These are phyloP conservation scores for Podocnemis expansa DNA, from an alignment of 2,113 vertebrate genomes.

Conservation along the genomic window DNA sequence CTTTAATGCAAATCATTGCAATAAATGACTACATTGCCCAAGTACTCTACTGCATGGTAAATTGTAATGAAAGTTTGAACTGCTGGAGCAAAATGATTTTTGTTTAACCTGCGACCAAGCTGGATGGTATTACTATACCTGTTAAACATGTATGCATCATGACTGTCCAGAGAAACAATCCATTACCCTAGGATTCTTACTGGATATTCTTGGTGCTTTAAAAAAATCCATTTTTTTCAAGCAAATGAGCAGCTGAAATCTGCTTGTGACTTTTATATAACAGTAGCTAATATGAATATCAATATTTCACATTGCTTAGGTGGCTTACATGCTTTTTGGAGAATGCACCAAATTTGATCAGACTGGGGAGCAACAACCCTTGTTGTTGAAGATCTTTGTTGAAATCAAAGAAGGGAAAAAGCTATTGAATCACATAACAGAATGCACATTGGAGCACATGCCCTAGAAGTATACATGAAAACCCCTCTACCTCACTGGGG, in stretches of 20 bases:
- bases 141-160: constrained; percentile 40
- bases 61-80: constrained; percentile 60
- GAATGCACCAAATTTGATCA: background rate
- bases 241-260: background rate
- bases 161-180: constrained; percentile 27
- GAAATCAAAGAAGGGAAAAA: background rate
- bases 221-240: background rate
- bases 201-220: background rate
- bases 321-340: background rate
- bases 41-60: constrained; percentile 60
- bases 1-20: constrained; percentile 68
- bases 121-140: constrained; percentile 34
- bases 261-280: background rate
- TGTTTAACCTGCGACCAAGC: constrained; percentile 47
- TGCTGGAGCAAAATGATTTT: constrained; percentile 59
- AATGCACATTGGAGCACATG: rapidly evolving
- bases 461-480: background rate
- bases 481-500: background rate
- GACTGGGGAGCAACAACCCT: rapidly evolving
- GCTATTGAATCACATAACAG: background rate
- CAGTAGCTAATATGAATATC: background rate
- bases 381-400: background rate
- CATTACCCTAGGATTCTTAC: background rate
- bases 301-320: background rate
- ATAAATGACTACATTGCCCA: constrained; percentile 71